Percentiles rank a stretch among this genome's conserved stretches.
These are phyloP conservation scores for Amblyopsis rosae DNA, from an alignment of 2,113 vertebrate genomes.

Conservation along the genomic window DNA sequence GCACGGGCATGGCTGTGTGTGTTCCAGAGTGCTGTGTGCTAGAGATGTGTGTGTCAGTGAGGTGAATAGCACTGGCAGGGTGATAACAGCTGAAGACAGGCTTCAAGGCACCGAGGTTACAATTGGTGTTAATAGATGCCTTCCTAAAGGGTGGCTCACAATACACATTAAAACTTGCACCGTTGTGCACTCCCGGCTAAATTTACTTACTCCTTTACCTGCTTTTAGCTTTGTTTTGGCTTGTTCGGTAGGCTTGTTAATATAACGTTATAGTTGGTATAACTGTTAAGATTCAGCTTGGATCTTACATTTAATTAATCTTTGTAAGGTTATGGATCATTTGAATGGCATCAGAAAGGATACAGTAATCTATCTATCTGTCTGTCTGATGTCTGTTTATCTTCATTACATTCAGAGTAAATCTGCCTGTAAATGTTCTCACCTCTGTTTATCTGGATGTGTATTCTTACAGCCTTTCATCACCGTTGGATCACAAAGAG, in stretches of 20 bases:
- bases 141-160: constrained; percentile 66
- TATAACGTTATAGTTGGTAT: not conserved
- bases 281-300: not conserved
- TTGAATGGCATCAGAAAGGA: no score
- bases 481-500: no score
- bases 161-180: constrained; percentile 43
- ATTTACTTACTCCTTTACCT: constrained; percentile 6
- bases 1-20: constrained; percentile 21
- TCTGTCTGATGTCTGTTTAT: no score
- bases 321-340: no score
- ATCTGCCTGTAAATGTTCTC: no score
- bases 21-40: constrained; percentile 35
- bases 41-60: constrained; percentile 50
- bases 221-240: constrained; percentile 8
- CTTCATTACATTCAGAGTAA: no score
- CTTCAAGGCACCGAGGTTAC: constrained; percentile 62
- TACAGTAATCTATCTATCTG: no score
- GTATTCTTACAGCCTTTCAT: no score
- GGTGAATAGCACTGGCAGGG: constrained; percentile 57
- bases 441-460: no score
- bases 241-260: not conserved
- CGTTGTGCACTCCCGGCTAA: not conserved
- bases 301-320: not conserved
- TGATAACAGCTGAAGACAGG: constrained; percentile 64
- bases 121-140: constrained; percentile 74